Conservation (phyloP, 2,797 vertebrate genomes). For the Potorous gilbertii region DNA sequence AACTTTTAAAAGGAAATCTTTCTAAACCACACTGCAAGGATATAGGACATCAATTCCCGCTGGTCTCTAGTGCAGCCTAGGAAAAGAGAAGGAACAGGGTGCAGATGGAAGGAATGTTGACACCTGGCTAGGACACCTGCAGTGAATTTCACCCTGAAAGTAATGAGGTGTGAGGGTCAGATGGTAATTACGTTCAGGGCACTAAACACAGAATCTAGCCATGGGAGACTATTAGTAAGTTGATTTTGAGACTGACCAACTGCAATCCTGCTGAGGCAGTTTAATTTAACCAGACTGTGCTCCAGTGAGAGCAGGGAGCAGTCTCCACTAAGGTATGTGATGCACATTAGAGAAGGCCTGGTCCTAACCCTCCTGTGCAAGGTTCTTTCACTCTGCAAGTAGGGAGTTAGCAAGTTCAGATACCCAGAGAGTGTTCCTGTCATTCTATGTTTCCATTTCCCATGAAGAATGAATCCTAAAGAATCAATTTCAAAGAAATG, state of each 20-base stretch:
- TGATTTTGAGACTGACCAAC: neutral
- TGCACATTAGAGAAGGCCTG: neutral
- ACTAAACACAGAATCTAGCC: neutral
- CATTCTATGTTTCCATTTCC: neutral
- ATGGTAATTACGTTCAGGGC: neutral
- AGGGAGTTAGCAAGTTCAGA: neutral
- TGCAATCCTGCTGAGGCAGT: neutral
- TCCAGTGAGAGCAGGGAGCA: neutral
- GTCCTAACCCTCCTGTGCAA: neutral
- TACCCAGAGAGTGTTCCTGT: neutral
- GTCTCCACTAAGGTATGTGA: neutral
- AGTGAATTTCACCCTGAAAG: neutral
- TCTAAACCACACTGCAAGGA: neutral
- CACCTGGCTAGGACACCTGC: neutral
- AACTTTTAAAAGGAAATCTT: neutral
- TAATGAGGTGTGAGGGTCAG: neutral
- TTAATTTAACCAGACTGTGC: neutral
- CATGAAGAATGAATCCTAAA: neutral
- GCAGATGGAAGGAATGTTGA: neutral
- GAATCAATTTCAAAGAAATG: neutral
- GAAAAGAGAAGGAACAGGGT: neutral
- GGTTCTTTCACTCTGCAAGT: neutral
- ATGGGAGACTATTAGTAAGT: neutral
- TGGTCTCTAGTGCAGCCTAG: neutral
- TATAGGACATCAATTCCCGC: neutral